A percentile compares a stretch with the other conserved stretches of the same genome.
These are phyloP conservation scores for Lagocephalus sceleratus DNA, from an alignment of 2,797 vertebrate genomes.

Conservation along the genomic window DNA sequence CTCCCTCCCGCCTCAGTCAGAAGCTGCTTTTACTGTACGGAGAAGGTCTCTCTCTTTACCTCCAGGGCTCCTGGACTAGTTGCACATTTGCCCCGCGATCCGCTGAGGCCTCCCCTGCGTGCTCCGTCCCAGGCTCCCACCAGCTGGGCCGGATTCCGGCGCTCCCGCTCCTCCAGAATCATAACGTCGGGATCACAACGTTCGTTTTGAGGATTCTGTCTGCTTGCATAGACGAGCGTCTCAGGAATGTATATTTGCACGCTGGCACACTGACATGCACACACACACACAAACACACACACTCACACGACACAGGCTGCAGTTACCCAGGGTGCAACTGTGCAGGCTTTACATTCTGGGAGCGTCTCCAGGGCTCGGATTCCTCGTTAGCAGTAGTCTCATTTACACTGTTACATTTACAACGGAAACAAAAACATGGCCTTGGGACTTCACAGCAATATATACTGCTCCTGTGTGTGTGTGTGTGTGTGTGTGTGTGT, in stretches of 20 bases:
- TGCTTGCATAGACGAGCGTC: too few species aligned
- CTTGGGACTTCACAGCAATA: slow-evolving; percentile 57
- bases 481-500: slow-evolving; percentile 11
- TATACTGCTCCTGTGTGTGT: slow-evolving; percentile 42
- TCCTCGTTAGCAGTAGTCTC: slow-evolving; percentile 50
- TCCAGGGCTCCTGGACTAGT: background rate
- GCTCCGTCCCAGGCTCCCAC: too few species aligned
- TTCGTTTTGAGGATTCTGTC: too few species aligned
- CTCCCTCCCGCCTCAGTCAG: slow-evolving; percentile 16
- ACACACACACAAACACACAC: slow-evolving; percentile 18
- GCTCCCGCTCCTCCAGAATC: too few species aligned
- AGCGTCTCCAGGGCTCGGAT: slow-evolving; percentile 40
- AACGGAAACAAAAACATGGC: slow-evolving; percentile 70
- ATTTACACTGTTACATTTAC: slow-evolving; percentile 61
- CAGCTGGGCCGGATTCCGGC: too few species aligned
- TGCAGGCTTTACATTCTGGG: slow-evolving; percentile 58
- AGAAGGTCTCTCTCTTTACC: too few species aligned
- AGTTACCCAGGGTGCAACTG: slow-evolving; percentile 28
- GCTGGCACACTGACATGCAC: slow-evolving; percentile 13
- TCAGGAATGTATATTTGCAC: background rate
- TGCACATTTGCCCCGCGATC: too few species aligned
- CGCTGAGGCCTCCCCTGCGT: too few species aligned
- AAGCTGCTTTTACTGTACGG: slow-evolving; percentile 15
- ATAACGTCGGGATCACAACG: too few species aligned
- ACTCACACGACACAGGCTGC: too few species aligned